These are phyloP conservation scores for Phocoena phocoena DNA, from an alignment of 2,113 vertebrate genomes.

Conservation along the genomic window DNA sequence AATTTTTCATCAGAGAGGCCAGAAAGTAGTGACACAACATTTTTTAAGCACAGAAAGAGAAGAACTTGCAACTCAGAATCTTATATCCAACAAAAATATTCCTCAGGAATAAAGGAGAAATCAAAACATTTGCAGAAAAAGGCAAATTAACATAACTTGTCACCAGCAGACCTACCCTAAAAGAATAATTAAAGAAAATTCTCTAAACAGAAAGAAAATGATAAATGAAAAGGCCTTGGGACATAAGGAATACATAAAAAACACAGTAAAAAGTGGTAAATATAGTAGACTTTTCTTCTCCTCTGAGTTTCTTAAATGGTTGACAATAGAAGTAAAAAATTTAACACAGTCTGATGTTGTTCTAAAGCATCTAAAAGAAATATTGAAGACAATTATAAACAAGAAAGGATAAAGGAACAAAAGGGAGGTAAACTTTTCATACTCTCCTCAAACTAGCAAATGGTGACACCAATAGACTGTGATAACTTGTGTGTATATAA, in stretches of 20 bases:
- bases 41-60: background rate
- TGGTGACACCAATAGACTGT: too few species aligned
- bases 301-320: background rate
- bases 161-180: background rate
- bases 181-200: background rate
- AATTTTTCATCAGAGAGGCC: background rate
- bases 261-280: background rate
- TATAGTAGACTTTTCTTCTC: background rate
- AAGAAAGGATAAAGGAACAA: background rate
- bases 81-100: background rate
- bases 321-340: background rate
- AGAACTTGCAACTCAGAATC: background rate
- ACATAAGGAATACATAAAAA: background rate
- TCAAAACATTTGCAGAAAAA: background rate
- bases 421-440: background rate
- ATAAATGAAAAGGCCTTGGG: background rate
- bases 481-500: background rate
- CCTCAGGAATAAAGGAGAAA: background rate
- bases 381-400: background rate
- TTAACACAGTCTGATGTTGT: background rate
- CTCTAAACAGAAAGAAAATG: background rate
- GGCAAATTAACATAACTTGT: background rate
- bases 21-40: background rate
- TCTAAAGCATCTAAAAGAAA: background rate
- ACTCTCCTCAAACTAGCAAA: too few species aligned